These are phyloP conservation scores for Dunckerocampus dactyliophorus DNA, from an alignment of 2,113 vertebrate genomes.

Conservation along the genomic window DNA sequence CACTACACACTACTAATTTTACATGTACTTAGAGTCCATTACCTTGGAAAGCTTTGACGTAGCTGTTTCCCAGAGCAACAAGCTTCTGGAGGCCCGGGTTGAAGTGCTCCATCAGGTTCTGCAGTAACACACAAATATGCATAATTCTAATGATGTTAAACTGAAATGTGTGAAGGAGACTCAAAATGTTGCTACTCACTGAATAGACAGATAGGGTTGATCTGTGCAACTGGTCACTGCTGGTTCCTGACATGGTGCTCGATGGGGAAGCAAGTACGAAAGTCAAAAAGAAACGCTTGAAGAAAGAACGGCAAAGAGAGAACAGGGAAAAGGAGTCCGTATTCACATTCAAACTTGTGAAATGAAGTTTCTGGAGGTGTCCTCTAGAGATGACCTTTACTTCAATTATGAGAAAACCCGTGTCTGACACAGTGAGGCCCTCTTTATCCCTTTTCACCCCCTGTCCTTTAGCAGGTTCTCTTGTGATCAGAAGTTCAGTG, in stretches of 20 bases:
- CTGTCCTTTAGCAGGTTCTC: conserved; percentile 32
- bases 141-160: not conserved
- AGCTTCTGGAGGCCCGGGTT: conserved; percentile 90
- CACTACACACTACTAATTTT: not conserved
- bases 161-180: not conserved
- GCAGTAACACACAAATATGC: conserved; percentile 7
- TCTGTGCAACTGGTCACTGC: conserved; percentile 72
- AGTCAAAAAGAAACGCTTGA: not conserved
- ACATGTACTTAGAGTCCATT: conserved; percentile 40
- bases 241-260: conserved; percentile 65
- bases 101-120: conserved; percentile 92
- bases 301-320: not conserved
- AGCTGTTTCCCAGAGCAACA: conserved; percentile 88
- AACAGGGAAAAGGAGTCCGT: conserved; percentile 7
- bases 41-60: conserved; percentile 88
- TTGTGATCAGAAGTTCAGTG: conserved; percentile 43
- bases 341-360: conserved; percentile 30
- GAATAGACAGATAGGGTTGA: conserved; percentile 70
- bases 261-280: conserved; percentile 9
- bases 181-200: conserved; percentile 49
- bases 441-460: conserved; percentile 7
- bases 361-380: not conserved
- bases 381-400: conserved; percentile 12
- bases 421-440: conserved; percentile 10
- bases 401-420: conserved; percentile 5